Evolutionary conservation across 2,888 invertebrate species (phyloP), one percentile per base, ranked within the genome.

Genomic region (Calameuta idolon): DNA sequence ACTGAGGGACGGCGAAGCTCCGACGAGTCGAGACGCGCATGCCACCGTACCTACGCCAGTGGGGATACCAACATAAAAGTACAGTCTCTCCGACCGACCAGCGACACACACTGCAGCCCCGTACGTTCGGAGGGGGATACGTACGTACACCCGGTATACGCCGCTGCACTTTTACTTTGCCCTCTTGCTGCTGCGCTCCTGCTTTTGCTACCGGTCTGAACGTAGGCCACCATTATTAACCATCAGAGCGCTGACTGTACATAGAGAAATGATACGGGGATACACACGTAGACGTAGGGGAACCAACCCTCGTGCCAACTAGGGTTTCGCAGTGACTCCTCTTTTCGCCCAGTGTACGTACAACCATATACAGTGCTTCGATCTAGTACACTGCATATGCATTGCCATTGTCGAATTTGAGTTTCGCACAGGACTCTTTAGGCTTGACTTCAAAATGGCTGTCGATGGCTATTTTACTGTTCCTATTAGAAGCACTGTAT

Each of bases 1-100:
- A 91, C 91, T 91, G 90, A 89, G 84, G 84, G 78, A 80, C 81
- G 78, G 81, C 81, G 81, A 83, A 83, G 86, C 83, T 85, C 81
- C 83, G 78, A 84, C 9, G 85, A 85, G 82, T 78, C 84, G 85
- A 85, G 85, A 81, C 85, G 86, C 86, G 87, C 86, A 85, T 84
- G 85, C 55, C 55, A 55, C 55, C 23, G 23, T 23, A 9, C 55
- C 55, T 55, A 55, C 55, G 55, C 55, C 55, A 55, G 55, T 55
- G 55, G 55, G 55, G 55, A 55, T 55, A 23, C 9, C 55, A 55
- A 55, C 55, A 55, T 55, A 9, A 40, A 4, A 23, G 55, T 55
- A 55, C 55, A 55, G 55, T 55, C 55, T 55, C 23, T 55, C 2
- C 55, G 23, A 23, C 9, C 55, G 23, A 55, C 5, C 55, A 23